Conservation (phyloP, 2,113 vertebrate genomes). For the Eubucco bourcierii region DNA sequence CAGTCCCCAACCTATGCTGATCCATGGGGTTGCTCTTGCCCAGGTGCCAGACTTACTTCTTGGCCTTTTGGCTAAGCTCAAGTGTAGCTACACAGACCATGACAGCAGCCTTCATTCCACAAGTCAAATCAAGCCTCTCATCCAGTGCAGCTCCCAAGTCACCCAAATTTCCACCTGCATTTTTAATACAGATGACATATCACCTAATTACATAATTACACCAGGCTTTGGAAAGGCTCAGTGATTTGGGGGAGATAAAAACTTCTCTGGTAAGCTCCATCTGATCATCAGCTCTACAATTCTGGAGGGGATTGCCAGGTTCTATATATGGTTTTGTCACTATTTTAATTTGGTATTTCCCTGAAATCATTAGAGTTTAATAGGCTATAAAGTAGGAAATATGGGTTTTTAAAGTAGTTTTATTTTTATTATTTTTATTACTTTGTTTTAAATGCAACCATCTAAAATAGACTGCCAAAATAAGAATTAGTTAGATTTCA, state of each 20-base stretch:
- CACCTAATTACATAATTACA: slow-evolving; percentile 45
- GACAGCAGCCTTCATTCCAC: background rate
- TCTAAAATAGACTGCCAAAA: background rate
- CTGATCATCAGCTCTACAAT: slow-evolving; percentile 28
- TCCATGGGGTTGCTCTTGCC: too few species aligned
- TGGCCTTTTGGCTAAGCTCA: too few species aligned
- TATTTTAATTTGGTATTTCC: slow-evolving; percentile 39
- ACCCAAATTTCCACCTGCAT: background rate
- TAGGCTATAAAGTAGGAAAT: slow-evolving; percentile 15
- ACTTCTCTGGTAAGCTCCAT: slow-evolving; percentile 23
- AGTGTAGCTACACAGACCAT: background rate
- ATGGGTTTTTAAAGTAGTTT: too few species aligned
- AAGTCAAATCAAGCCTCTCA: background rate
- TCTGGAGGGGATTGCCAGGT: background rate
- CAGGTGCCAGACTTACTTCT: too few species aligned
- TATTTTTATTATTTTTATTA: background rate
- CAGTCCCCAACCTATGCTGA: too few species aligned
- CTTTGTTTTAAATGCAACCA: background rate
- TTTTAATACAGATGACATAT: slow-evolving; percentile 43
- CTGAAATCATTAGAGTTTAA: slow-evolving; percentile 38
- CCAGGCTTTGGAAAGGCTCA: slow-evolving; percentile 43
- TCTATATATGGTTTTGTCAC: slow-evolving; percentile 30
- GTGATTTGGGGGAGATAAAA: slow-evolving; percentile 59
- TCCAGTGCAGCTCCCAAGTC: background rate
- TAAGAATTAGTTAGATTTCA: slow-evolving; percentile 16